phyloP scores from a whole-genome alignment of 2,797 vertebrate species.

The Hoplostethus atlanticus region DNA sequence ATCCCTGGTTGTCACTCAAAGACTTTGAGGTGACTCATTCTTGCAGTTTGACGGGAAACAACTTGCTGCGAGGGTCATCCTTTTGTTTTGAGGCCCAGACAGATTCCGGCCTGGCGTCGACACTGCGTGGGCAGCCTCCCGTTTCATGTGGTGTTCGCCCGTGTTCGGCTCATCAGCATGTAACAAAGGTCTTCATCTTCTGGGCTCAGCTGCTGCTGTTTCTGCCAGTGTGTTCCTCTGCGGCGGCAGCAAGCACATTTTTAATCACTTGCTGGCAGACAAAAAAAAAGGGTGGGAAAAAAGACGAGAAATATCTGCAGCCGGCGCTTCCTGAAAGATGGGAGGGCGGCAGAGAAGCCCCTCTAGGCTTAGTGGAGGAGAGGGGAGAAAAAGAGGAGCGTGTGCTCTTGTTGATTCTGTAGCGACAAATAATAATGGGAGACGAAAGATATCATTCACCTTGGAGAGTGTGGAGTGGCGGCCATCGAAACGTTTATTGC shows the following conservation, averaged over 20 bases:
- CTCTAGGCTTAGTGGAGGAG: conserved; percentile 25
- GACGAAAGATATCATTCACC: conserved; percentile 51
- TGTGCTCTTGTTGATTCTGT: conserved; percentile 36
- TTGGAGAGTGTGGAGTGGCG: conserved; percentile 2
- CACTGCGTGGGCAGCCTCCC: conserved; percentile 65
- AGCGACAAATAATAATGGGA: conserved; percentile 52
- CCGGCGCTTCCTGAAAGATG: conserved; percentile 40
- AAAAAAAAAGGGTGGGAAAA: conserved; percentile 21
- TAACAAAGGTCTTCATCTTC: conserved; percentile 62
- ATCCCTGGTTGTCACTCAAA: too few species aligned
- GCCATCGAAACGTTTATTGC: conserved; percentile 32
- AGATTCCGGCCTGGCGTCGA: neutral
- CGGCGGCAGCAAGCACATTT: conserved; percentile 55
- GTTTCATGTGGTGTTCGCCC: neutral
- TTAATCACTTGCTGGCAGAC: conserved; percentile 68
- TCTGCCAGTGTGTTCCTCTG: conserved; percentile 54
- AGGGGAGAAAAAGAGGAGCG: neutral
- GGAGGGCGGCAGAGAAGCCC: conserved; percentile 19
- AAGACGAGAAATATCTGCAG: conserved; percentile 50
- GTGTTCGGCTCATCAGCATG: conserved; percentile 57
- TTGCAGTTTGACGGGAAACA: neutral
- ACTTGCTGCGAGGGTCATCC: neutral
- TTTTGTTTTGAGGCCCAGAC: neutral
- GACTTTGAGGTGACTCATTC: neutral
- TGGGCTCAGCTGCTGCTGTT: conserved; percentile 66